phyloP scores from a whole-genome alignment of 2,113 vertebrate genomes.

The Erinaceus europaeus region DNA sequence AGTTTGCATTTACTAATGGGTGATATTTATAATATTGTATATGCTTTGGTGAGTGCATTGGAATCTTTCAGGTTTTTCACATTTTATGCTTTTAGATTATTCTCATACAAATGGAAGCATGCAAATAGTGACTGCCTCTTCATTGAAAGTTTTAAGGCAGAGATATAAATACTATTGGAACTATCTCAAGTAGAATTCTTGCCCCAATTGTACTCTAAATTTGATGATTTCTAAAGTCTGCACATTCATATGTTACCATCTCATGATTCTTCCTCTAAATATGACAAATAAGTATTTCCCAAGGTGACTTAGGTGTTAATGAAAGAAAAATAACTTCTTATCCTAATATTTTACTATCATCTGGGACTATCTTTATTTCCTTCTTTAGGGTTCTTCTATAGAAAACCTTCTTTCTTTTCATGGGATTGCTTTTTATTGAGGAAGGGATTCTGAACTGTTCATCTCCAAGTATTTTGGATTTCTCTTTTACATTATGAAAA shows the following conservation, averaged over 20 bases:
- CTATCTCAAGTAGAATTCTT: not conserved
- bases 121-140: not conserved
- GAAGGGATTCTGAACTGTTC: not conserved
- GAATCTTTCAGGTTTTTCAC: not conserved
- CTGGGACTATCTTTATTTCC: not conserved
- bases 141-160: not conserved
- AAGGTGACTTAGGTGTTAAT: not conserved
- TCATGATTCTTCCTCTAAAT: not conserved
- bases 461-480: not conserved
- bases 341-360: not conserved
- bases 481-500: not conserved
- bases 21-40: not conserved
- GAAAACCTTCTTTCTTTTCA: no score
- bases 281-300: not conserved
- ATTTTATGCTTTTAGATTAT: slow-evolving; percentile 1
- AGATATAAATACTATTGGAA: not conserved
- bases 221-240: not conserved
- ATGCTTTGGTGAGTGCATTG: not conserved
- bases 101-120: not conserved
- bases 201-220: not conserved
- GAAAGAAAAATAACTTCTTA: not conserved
- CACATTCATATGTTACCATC: not conserved
- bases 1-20: not conserved
- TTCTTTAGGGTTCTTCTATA: not conserved
- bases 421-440: not conserved